Evolutionary conservation across 1,140 invertebrate species (phyloP).

Genomic region (Teleopsis dalmanni): DNA sequence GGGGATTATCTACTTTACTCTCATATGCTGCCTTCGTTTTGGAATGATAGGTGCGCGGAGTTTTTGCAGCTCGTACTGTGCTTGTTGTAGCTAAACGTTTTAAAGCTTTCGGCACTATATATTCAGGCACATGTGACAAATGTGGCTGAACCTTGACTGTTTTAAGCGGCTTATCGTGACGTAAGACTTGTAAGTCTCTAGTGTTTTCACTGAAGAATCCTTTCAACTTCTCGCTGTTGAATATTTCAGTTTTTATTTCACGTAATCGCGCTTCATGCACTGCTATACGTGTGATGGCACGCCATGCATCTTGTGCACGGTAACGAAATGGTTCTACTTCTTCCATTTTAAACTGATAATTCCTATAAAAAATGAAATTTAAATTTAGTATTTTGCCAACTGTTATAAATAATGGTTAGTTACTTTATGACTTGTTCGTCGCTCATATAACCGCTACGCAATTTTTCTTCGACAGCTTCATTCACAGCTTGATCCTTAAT

Average conservation of each 20-base stretch:
- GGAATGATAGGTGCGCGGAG: constrained; percentile 15
- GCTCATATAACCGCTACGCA: constrained; percentile 54
- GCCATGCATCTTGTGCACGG: constrained; percentile 87
- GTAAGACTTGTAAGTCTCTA: constrained; percentile 74
- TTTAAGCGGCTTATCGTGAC: constrained; percentile 89
- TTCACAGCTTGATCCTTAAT: constrained; percentile 70
- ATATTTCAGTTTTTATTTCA: constrained; percentile 91
- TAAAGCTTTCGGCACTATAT: constrained; percentile 75
- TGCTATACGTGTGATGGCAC: constrained; percentile 84
- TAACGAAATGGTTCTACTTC: constrained; percentile 95
- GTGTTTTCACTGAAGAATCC: constrained; percentile 95
- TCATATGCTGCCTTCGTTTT: constrained; percentile 31
- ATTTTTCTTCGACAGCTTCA: constrained; percentile 66
- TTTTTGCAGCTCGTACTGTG: constrained; percentile 40
- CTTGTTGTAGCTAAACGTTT: constrained; percentile 52
- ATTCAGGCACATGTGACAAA: constrained; percentile 89
- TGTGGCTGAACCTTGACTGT: constrained; percentile 77
- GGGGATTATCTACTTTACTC: constrained; percentile 37
- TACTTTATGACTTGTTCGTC: constrained; percentile 45
- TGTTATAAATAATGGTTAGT: constrained; percentile 1
- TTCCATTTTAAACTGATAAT: constrained; percentile 89
- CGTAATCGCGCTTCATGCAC: constrained; percentile 87
- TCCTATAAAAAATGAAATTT: constrained; percentile 47
- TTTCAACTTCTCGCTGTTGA: constrained; percentile 90
- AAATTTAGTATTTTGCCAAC: neutral